Evolutionary conservation across 2,888 invertebrate species (phyloP).

Genomic region (Drosophila pseudotalamancana): DNA sequence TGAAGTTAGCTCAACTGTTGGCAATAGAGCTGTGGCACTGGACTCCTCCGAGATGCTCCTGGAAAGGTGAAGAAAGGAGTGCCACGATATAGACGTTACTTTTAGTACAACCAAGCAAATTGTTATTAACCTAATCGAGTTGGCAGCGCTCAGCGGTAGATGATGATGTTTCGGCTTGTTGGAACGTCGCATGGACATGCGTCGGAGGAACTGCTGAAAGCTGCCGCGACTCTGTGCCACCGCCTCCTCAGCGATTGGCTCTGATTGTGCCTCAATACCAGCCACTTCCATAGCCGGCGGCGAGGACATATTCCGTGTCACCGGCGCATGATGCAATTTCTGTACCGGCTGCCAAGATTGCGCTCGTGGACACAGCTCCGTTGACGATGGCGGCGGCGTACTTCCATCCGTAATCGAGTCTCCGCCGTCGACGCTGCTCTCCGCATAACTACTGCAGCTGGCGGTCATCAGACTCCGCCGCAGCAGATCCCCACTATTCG

Average conservation of each 20-base stretch:
- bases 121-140: constrained; percentile 84
- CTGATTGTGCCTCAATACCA: constrained; percentile 1
- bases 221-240: constrained; percentile 64
- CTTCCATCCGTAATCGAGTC: constrained; percentile 24
- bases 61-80: not conserved
- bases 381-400: constrained; percentile 12
- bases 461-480: constrained; percentile 73
- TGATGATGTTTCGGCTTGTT: constrained; percentile 77
- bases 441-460: constrained; percentile 76
- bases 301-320: constrained; percentile 85
- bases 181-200: constrained; percentile 83
- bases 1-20: constrained; percentile 68
- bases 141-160: constrained; percentile 79
- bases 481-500: constrained; percentile 69
- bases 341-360: constrained; percentile 82
- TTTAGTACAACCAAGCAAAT: not conserved
- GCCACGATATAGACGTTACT: not conserved
- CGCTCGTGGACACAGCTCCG: constrained; percentile 55
- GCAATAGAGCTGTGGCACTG: constrained; percentile 60
- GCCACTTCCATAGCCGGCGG: constrained; percentile 82
- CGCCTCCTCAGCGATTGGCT: not conserved
- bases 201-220: constrained; percentile 83
- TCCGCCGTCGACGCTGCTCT: constrained; percentile 63
- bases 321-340: constrained; percentile 79
- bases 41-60: constrained; percentile 81